phyloP scores from a whole-genome alignment of 2,888 invertebrate species.

The Cataglyphis albicans region DNA sequence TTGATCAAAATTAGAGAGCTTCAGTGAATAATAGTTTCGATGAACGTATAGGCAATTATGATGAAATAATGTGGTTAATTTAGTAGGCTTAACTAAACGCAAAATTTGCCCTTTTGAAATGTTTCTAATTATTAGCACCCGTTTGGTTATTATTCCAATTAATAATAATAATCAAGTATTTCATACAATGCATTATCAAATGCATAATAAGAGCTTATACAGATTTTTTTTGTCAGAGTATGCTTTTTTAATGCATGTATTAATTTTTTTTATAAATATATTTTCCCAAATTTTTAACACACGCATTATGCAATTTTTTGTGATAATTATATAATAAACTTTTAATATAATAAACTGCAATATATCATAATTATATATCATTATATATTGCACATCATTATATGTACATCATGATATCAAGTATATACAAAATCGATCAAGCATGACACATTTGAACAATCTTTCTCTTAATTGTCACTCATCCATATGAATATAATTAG shows the following conservation, averaged over 20 bases:
- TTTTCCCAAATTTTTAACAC: neutral
- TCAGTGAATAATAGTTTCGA: too few relatives aligned
- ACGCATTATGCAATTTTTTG: neutral
- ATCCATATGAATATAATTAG: neutral
- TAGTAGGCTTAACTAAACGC: neutral
- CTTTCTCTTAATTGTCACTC: neutral
- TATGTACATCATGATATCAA: neutral
- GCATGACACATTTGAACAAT: neutral
- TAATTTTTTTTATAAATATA: neutral
- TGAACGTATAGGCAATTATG: too few relatives aligned
- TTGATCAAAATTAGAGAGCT: too few relatives aligned
- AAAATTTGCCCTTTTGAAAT: neutral
- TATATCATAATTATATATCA: neutral
- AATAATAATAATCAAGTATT: neutral
- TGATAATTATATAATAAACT: neutral
- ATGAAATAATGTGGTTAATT: neutral
- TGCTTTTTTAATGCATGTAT: neutral
- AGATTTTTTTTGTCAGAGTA: neutral
- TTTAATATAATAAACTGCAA: neutral
- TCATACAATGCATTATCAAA: too few relatives aligned
- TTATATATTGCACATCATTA: neutral
- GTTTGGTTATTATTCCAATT: neutral
- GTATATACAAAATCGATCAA: neutral
- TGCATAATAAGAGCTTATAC: neutral
- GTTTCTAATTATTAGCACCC: neutral